Evolutionary conservation across 1,140 invertebrate species (phyloP).

Genomic region (Drosophila insularis): DNA sequence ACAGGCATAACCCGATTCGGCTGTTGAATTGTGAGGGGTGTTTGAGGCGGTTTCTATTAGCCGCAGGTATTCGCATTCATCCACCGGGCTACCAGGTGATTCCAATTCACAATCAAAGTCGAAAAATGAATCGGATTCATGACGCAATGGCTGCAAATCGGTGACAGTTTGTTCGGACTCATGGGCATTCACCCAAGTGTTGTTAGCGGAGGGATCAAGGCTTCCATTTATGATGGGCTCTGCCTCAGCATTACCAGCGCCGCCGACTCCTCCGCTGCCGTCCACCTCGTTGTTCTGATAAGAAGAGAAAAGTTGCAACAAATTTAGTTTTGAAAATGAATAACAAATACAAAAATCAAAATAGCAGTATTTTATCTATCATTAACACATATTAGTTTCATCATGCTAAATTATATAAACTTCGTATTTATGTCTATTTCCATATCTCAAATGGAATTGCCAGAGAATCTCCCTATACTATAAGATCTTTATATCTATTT

Average conservation of each 20-base stretch:
- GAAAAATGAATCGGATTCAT: slow-evolving; percentile 84
- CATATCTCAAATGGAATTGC: too few species aligned
- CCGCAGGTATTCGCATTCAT: slow-evolving; percentile 84
- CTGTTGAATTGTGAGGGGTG: slow-evolving; percentile 82
- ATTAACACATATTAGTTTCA: too few species aligned
- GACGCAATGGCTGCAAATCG: slow-evolving; percentile 82
- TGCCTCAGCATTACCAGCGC: slow-evolving; percentile 61
- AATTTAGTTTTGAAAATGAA: neutral
- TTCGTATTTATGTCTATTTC: too few species aligned
- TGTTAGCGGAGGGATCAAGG: slow-evolving; percentile 38
- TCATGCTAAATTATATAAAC: too few species aligned
- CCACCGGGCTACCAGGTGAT: slow-evolving; percentile 86
- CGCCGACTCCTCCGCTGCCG: slow-evolving; percentile 1
- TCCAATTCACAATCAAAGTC: slow-evolving; percentile 86
- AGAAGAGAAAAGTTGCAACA: neutral
- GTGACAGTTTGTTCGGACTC: slow-evolving; percentile 76
- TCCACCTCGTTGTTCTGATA: slow-evolving; percentile 68
- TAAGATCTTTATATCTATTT: neutral
- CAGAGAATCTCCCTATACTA: too few species aligned
- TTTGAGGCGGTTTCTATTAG: slow-evolving; percentile 83
- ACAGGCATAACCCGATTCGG: slow-evolving; percentile 84
- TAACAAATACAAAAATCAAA: too few species aligned
- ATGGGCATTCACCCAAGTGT: slow-evolving; percentile 72
- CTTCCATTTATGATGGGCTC: slow-evolving; percentile 77
- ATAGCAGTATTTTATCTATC: too few species aligned